Conservation (phyloP, 92 coral and sea anemone genomes). For the Umimayanthus chanpuru region DNA sequence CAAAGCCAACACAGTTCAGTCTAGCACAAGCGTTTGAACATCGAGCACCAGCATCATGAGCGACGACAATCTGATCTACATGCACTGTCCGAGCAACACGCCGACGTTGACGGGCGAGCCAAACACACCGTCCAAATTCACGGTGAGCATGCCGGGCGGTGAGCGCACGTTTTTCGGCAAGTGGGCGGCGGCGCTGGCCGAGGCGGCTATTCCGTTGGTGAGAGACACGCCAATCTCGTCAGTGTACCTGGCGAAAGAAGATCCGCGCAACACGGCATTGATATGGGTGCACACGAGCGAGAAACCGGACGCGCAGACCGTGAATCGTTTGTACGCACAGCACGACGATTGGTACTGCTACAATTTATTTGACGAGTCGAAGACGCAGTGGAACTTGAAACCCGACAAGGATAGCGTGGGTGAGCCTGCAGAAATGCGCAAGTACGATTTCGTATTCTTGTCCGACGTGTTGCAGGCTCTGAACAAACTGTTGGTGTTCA, state of each 20-base stretch:
- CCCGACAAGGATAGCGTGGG: no score
- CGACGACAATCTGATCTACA: neutral
- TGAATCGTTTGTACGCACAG: neutral
- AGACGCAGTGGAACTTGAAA: no score
- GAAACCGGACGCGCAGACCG: neutral
- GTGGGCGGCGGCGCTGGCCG: neutral
- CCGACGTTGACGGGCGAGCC: neutral
- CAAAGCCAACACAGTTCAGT: neutral
- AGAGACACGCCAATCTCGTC: neutral
- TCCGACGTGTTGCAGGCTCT: neutral
- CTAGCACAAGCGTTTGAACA: no score
- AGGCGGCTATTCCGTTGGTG: neutral
- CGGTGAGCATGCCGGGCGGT: neutral
- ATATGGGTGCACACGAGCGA: neutral
- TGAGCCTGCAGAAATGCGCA: no score
- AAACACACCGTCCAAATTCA: neutral
- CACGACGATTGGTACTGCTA: neutral
- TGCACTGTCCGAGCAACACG: neutral
- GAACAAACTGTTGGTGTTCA: neutral
- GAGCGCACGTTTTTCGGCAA: neutral
- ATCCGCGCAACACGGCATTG: neutral
- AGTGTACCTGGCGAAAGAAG: neutral
- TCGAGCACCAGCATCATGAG: no score
- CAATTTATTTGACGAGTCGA: neutral
- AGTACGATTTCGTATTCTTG: no score